Evolutionary conservation across 2,113 vertebrate species (phyloP).

Genomic region (Bujurquina vittata): DNA sequence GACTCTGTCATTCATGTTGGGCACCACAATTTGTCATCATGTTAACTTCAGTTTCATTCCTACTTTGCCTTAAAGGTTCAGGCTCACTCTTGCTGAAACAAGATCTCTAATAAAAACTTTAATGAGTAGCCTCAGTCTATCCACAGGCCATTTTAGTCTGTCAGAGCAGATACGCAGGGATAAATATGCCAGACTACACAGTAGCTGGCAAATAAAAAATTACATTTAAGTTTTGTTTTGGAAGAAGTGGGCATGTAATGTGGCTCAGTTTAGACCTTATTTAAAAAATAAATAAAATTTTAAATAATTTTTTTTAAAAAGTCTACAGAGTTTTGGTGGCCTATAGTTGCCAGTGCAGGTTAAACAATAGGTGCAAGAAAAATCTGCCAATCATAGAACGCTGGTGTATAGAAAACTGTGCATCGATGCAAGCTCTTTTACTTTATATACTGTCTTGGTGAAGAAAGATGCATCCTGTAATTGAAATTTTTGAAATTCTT

Average conservation of each 20-base stretch:
- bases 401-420: background rate
- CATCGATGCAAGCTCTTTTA: background rate
- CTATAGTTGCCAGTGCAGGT: background rate
- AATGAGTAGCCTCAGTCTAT: background rate
- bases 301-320: no score
- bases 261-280: background rate
- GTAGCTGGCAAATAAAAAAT: background rate
- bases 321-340: background rate
- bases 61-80: constrained; percentile 10
- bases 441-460: background rate
- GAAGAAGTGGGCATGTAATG: background rate
- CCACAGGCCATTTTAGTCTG: background rate
- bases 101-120: background rate
- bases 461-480: background rate
- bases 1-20: constrained; percentile 1
- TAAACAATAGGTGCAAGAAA: background rate
- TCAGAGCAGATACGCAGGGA: background rate
- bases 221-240: background rate
- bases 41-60: constrained; percentile 6
- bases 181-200: background rate
- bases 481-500: background rate
- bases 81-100: constrained; percentile 5
- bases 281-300: no score
- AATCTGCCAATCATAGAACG: background rate
- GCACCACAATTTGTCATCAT: constrained; percentile 1